Conservation (phyloP, 1,140 invertebrate genomes). For the Drosophila pseudoobscura region DNA sequence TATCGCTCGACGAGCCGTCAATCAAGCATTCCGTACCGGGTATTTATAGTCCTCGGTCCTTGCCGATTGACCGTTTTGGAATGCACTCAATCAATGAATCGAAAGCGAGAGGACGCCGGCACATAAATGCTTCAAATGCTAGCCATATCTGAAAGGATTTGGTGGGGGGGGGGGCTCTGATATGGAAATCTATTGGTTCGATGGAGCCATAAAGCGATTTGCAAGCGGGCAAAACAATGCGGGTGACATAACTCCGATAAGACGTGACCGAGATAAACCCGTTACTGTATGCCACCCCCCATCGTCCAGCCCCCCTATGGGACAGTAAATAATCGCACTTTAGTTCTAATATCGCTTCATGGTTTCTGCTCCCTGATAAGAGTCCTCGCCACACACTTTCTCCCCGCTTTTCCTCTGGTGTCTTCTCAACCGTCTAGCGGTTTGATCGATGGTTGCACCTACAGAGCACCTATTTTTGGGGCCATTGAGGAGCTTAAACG, state of each 20-base stretch:
- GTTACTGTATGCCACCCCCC: constrained; percentile 1
- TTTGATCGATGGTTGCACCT: constrained; percentile 34
- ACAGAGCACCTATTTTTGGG: constrained; percentile 2
- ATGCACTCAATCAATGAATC: constrained; percentile 56
- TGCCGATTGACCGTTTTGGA: constrained; percentile 27
- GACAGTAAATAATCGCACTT: not conserved
- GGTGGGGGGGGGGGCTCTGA: constrained; percentile 25
- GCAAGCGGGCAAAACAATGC: constrained; percentile 39
- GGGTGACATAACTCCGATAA: constrained; percentile 59
- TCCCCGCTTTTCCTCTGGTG: constrained; percentile 9
- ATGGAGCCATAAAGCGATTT: constrained; percentile 62
- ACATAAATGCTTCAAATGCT: constrained; percentile 40
- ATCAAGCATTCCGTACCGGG: constrained; percentile 28
- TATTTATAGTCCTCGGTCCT: constrained; percentile 19
- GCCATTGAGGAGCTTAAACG: not conserved
- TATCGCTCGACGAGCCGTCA: constrained; percentile 49
- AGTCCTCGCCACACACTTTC: not conserved
- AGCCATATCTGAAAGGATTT: constrained; percentile 46
- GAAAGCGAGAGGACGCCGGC: constrained; percentile 5
- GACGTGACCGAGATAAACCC: constrained; percentile 22
- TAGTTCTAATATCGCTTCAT: constrained; percentile 21
- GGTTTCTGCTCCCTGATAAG: constrained; percentile 29
- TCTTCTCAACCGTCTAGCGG: constrained; percentile 31
- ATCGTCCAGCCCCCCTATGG: not conserved
- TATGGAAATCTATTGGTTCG: constrained; percentile 43